Evolutionary conservation across 2,888 invertebrate species (phyloP), one percentile per base, ranked within the genome.

Genomic region (Ormia ochracea): DNA sequence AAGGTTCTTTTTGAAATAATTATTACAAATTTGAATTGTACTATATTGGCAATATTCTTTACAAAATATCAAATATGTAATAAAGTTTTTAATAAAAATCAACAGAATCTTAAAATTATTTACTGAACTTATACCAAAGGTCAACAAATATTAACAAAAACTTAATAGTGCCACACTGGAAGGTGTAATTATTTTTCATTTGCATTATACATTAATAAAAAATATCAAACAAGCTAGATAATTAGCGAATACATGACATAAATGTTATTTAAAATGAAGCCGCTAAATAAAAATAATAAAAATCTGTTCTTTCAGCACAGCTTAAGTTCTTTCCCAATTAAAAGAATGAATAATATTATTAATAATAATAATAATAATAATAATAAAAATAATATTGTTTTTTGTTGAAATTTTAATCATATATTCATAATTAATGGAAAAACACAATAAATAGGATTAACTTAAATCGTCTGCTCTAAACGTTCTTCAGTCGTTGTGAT

Each of bases 381-480:
- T 36, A 14, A 26, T 17, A 7, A 2, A 61, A 26, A 56, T 58
- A 31, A 66, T 65, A 65, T 66, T 65, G 69, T 56, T 70, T 75
- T 50, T 66, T 70, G 63, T 77, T 77, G 56, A 70, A 21, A 38
- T 63, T 56, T 50, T 21, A 7, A 50, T 5, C 7, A 31, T 41
- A 36, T 17, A 33, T 58, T n/a, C 10, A 9, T 10, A 17, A 28
- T 14, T 14, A 58, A 26, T 21, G 10, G 4, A 17, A 7, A 23
- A 23, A 58, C n/a, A 58, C n/a, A 28, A 41, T 9, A 45, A 21
- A 59, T 17, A 10, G 12, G 0, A 31, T n/a, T 36, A n/a, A n/a
- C n/a, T n/a, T n/a, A 59, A 59, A 36, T 63, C 63, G 68, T 17
- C 68, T 43, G 56, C 80, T n/a, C n/a, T 76, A 73, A 76, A 63